Percentiles rank a stretch among this genome's conserved stretches.
Conservation (phyloP, 2,888 invertebrate genomes). For the Lydus trimaculatus region DNA sequence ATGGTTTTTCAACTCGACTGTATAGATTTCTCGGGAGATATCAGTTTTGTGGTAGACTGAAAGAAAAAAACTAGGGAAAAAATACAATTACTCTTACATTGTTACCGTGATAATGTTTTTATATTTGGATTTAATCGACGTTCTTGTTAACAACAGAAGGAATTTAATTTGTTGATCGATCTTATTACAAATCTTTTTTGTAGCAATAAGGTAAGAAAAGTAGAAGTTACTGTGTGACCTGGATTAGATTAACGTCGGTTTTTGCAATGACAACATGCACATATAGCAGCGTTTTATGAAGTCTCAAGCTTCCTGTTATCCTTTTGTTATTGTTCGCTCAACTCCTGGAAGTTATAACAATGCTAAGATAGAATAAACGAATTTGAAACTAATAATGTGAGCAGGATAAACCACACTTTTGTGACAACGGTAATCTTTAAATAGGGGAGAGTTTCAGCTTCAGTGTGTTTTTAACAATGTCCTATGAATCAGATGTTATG, state of each 20-base stretch:
- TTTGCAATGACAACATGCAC: too few species aligned
- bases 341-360: too few species aligned
- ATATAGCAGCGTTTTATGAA: too few species aligned
- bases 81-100: not conserved
- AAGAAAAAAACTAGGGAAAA: not conserved
- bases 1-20: not conserved
- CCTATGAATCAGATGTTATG: slow-evolving; percentile 12
- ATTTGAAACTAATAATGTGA: not conserved
- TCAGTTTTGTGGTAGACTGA: not conserved
- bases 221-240: too few species aligned
- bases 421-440: too few species aligned
- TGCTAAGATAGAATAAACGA: too few species aligned
- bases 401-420: not conserved
- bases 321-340: too few species aligned
- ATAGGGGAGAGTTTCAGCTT: slow-evolving; percentile 9
- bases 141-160: slow-evolving; percentile 4
- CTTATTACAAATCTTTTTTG: slow-evolving; percentile 22
- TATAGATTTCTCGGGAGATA: not conserved
- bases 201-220: not conserved
- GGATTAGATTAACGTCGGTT: too few species aligned
- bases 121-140: slow-evolving; percentile 25
- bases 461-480: not conserved
- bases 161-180: slow-evolving; percentile 31
- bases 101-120: not conserved
- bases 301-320: too few species aligned